Percentiles rank a stretch among this genome's conserved stretches.
Conservation (phyloP, 2,888 invertebrate genomes). For the Macrophya annulata region DNA sequence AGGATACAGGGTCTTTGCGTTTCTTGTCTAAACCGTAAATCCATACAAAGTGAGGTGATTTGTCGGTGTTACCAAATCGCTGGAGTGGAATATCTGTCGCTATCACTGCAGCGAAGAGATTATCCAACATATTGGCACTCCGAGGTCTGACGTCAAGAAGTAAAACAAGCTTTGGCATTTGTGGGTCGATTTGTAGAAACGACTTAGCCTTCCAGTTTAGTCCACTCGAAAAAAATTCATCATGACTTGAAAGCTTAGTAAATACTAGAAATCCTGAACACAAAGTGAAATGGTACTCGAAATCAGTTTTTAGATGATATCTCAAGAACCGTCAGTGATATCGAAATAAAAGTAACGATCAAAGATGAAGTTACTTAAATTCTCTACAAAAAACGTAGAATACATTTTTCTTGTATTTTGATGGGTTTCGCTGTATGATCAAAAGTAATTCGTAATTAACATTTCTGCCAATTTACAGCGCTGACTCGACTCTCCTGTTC, state of each 20-base stretch:
- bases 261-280: too few species aligned
- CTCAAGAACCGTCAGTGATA: too few species aligned
- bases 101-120: slow-evolving; percentile 5
- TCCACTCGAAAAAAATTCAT: too few species aligned
- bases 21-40: slow-evolving; percentile 63
- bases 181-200: neutral
- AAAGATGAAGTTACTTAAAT: too few species aligned
- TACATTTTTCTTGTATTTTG: too few species aligned
- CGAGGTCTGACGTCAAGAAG: neutral
- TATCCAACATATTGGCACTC: slow-evolving; percentile 44
- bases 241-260: too few species aligned
- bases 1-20: neutral
- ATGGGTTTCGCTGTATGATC: too few species aligned
- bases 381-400: too few species aligned
- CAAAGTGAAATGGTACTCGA: too few species aligned
- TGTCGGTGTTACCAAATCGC: slow-evolving; percentile 53
- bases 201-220: neutral
- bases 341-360: too few species aligned
- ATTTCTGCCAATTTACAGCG: neutral
- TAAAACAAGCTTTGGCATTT: neutral
- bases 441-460: too few species aligned
- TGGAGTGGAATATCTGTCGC: neutral
- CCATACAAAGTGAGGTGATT: slow-evolving; percentile 66
- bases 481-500: neutral
- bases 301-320: too few species aligned